phyloP scores from a whole-genome alignment of 2,888 invertebrate genomes.

The Tyria jacobaeae region DNA sequence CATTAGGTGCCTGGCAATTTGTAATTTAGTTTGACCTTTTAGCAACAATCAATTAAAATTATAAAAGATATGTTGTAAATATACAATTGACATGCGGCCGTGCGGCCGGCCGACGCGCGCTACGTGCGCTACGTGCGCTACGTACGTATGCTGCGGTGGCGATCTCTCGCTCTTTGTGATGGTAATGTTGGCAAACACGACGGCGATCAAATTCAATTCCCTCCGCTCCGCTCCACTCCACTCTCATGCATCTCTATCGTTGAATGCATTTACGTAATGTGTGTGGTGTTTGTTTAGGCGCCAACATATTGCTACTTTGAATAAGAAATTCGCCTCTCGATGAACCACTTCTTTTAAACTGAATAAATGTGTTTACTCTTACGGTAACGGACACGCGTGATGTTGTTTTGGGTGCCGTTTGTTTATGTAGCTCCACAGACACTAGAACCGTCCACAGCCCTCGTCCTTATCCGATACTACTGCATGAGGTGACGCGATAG shows the following conservation, averaged over 20 bases:
- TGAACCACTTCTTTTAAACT: constrained; percentile 49
- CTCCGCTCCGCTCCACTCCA: constrained; percentile 21
- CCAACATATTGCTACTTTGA: constrained; percentile 79
- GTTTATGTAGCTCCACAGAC: constrained; percentile 29
- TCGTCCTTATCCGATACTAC: neutral
- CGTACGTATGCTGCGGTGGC: neutral
- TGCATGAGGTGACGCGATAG: neutral
- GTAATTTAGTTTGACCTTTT: neutral
- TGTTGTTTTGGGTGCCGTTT: constrained; percentile 36
- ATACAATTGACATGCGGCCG: neutral
- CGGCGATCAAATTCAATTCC: constrained; percentile 60
- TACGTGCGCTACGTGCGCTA: too few relatives aligned
- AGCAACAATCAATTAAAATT: neutral
- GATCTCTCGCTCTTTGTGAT: constrained; percentile 64
- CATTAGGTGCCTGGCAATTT: neutral
- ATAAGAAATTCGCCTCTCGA: constrained; percentile 72
- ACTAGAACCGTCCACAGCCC: neutral
- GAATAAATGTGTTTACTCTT: constrained; percentile 57
- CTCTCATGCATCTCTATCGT: constrained; percentile 63
- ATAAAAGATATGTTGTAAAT: too few relatives aligned
- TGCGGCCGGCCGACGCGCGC: too few relatives aligned
- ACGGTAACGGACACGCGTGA: constrained; percentile 33
- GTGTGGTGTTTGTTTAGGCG: constrained; percentile 75
- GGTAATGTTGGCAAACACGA: constrained; percentile 68
- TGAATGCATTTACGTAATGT: constrained; percentile 68